Evolutionary conservation across 2,888 invertebrate species (phyloP), one percentile per base, ranked within the genome.

Genomic region (Caenorhabditis japonica): DNA sequence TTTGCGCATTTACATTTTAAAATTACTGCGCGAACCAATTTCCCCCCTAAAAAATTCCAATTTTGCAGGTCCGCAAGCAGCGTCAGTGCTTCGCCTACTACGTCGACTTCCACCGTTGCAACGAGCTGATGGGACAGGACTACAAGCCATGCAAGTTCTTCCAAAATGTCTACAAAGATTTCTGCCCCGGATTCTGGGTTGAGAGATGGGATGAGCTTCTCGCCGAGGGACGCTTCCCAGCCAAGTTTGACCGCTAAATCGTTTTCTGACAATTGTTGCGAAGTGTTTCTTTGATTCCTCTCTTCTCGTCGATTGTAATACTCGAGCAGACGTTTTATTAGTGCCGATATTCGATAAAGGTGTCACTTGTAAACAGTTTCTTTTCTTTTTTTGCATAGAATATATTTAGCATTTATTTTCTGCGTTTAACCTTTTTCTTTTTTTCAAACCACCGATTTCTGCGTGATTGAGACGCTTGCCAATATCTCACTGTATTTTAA

Each of bases 71-170:
- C 52, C 86, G 86, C 49, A 85, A 86, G 76, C 85, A 87, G 74
- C 83, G 86, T 56, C 84, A 84, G 59, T 87, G 87, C 80, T 87
- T 85, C 73, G 81, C 85, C 41, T 87, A 87, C 80, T 87, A 84
- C 77, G 86, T 87, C 41, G 87, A 87, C 75, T 87, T 82, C 77
- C 85, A 87, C 56, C 84, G 87, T 34, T 87, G 87, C 80, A 77
- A 82, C 73, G 86, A 87, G 69, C 76, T 87, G 68, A 87, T 87
- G 87, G 87, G 87, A 68, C 82, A 82, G 55, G 87, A 87, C 72
- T 87, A 87, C 80, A 77, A 81, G 62, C 87, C 87, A 47, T 85
- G 85, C 83, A 81, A 86, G 77, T 87, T 85, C 82, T 87, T 87
- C 84, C 84, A 85, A 72, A 87, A 87, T 69, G 87, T 87, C 58